These are phyloP conservation scores for Serilophus lunatus DNA, from an alignment of 2,113 vertebrate genomes.

Conservation along the genomic window DNA sequence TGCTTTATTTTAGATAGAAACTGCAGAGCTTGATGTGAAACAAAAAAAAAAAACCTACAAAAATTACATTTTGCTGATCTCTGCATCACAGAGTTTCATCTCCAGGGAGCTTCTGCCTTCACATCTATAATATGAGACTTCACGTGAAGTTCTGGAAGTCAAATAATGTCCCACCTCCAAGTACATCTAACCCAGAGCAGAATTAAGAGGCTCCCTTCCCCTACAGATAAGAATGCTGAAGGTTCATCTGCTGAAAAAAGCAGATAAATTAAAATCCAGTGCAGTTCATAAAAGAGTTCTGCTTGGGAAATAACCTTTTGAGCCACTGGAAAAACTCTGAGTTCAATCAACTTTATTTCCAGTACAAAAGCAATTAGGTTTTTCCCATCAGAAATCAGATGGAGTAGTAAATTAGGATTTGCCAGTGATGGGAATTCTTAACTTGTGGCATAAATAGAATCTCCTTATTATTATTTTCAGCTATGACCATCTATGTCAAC, in stretches of 20 bases:
- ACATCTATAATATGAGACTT: background rate
- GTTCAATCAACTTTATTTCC: slow-evolving; percentile 77
- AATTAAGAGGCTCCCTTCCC: background rate
- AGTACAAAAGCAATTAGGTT: slow-evolving; percentile 66
- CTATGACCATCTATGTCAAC: slow-evolving; percentile 14
- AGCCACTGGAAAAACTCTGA: slow-evolving; percentile 71
- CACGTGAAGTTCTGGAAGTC: background rate
- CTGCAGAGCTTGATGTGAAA: background rate
- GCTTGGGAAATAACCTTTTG: slow-evolving; percentile 76
- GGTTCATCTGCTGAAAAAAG: slow-evolving; percentile 35
- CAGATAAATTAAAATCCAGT: slow-evolving; percentile 50
- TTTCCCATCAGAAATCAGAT: slow-evolving; percentile 72
- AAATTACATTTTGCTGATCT: slow-evolving; percentile 48
- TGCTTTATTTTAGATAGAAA: slow-evolving; percentile 38
- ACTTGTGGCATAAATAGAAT: slow-evolving; percentile 53
- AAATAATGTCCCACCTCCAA: background rate
- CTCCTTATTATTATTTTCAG: slow-evolving; percentile 44
- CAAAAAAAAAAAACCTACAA: slow-evolving; percentile 1
- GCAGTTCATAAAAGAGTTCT: slow-evolving; percentile 44
- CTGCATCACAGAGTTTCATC: background rate
- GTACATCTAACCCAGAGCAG: background rate
- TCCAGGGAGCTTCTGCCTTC: background rate
- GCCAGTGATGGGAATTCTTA: slow-evolving; percentile 48
- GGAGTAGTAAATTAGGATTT: slow-evolving; percentile 71
- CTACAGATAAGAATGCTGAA: background rate